Percentiles rank a stretch among this genome's conserved stretches.
These are phyloP conservation scores for Trichonephila clavata DNA, from an alignment of 1,140 invertebrate species.

Conservation along the genomic window DNA sequence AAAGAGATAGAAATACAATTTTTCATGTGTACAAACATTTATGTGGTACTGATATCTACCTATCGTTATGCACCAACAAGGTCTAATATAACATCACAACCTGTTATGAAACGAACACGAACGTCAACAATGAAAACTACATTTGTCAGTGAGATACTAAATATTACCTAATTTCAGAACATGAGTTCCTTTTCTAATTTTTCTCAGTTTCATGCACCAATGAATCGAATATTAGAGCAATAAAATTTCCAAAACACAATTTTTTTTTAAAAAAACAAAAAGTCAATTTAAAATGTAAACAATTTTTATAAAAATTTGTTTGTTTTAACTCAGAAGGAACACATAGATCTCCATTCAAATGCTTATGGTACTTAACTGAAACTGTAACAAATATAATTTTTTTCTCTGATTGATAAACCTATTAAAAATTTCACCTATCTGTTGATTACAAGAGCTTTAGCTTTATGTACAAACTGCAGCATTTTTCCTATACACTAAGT, in stretches of 20 bases:
- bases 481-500: background rate
- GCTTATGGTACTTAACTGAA: too few species aligned
- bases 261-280: too few species aligned
- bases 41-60: slow-evolving; percentile 42
- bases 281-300: background rate
- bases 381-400: background rate
- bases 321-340: background rate
- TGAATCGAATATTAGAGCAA: background rate
- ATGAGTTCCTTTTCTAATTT: background rate
- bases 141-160: slow-evolving; percentile 22
- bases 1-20: slow-evolving; percentile 54
- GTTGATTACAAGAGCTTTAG: background rate
- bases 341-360: background rate
- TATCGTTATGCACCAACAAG: slow-evolving; percentile 36
- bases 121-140: slow-evolving; percentile 35
- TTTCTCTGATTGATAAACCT: background rate
- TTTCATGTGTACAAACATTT: slow-evolving; percentile 71
- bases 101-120: background rate
- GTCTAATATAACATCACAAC: slow-evolving; percentile 52
- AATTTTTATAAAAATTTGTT: background rate
- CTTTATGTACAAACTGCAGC: background rate
- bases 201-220: background rate
- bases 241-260: too few species aligned
- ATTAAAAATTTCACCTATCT: background rate
- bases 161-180: background rate